These are phyloP conservation scores for Dendrolimus punctatus DNA, from an alignment of 1,140 invertebrate genomes.

Conservation along the genomic window DNA sequence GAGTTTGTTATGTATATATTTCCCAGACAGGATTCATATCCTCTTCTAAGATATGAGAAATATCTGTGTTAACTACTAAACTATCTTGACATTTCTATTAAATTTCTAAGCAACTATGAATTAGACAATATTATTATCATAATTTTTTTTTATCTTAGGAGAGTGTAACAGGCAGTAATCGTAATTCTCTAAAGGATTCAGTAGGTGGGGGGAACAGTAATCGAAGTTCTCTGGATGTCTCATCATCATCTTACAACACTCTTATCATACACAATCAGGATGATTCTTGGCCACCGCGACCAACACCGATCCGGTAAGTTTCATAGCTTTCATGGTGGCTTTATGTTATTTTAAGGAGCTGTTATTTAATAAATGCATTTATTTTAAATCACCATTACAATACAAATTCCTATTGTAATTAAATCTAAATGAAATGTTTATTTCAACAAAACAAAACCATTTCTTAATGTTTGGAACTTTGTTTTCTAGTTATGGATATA, in stretches of 20 bases:
- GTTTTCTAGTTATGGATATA: not conserved
- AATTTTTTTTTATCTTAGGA: constrained; percentile 37
- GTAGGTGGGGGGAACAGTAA: constrained; percentile 80
- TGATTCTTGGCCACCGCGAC: constrained; percentile 75
- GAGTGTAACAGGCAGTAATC: constrained; percentile 73
- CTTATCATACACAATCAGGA: constrained; percentile 85
- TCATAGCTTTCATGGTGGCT: constrained; percentile 1
- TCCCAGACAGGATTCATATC: no score
- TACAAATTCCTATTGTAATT: no score
- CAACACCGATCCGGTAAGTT: constrained; percentile 56
- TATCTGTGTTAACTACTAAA: no score
- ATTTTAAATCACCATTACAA: no score
- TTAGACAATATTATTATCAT: not conserved
- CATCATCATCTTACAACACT: constrained; percentile 85
- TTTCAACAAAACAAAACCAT: no score
- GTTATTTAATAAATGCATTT: no score
- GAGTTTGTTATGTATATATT: no score
- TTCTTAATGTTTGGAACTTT: not conserved
- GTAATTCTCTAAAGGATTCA: constrained; percentile 81
- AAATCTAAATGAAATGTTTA: no score
- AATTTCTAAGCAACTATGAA: no score
- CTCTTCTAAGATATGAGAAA: no score
- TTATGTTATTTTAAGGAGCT: no score
- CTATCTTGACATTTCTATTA: no score
- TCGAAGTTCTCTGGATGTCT: constrained; percentile 81